Conservation (phyloP, 1,140 invertebrate species). For the Anoplolepis gracilipes region DNA sequence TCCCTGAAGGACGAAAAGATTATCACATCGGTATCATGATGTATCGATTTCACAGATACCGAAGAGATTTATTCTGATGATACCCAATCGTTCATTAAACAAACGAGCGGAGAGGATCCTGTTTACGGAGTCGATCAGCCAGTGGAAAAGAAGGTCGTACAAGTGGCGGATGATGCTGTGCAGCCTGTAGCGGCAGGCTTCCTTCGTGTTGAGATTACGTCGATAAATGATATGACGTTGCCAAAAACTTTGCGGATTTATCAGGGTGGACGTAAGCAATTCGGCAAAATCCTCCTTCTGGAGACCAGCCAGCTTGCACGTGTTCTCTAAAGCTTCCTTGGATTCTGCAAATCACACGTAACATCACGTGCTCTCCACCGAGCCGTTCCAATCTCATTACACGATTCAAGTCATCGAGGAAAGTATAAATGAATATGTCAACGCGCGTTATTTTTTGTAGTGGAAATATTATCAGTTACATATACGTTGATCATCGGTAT, state of each 20-base stretch:
- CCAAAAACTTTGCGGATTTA: slow-evolving; percentile 49
- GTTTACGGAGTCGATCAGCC: slow-evolving; percentile 74
- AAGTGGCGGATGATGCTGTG: slow-evolving; percentile 77
- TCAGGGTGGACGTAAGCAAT: slow-evolving; percentile 56
- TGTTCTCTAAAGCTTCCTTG: slow-evolving; percentile 46
- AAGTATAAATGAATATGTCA: background rate
- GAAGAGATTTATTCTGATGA: background rate
- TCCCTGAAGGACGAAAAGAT: slow-evolving; percentile 69
- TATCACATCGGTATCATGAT: background rate
- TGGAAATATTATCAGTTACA: slow-evolving; percentile 40
- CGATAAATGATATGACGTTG: slow-evolving; percentile 46
- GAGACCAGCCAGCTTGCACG: slow-evolving; percentile 36
- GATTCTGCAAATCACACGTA: slow-evolving; percentile 48
- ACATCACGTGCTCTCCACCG: background rate
- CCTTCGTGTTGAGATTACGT: slow-evolving; percentile 68
- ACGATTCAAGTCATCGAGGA: background rate
- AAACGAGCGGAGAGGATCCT: slow-evolving; percentile 67
- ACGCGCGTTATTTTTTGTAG: background rate
- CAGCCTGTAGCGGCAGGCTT: slow-evolving; percentile 76
- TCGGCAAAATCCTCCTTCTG: slow-evolving; percentile 24
- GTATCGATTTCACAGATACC: no score
- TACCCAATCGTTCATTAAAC: slow-evolving; percentile 76
- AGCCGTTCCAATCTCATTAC: background rate
- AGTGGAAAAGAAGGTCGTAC: slow-evolving; percentile 77
- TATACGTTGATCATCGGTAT: slow-evolving; percentile 80